Percentiles rank a stretch among this genome's conserved stretches.
These are phyloP conservation scores for Ylistrum balloti DNA, from an alignment of 1,140 invertebrate genomes.

Conservation along the genomic window DNA sequence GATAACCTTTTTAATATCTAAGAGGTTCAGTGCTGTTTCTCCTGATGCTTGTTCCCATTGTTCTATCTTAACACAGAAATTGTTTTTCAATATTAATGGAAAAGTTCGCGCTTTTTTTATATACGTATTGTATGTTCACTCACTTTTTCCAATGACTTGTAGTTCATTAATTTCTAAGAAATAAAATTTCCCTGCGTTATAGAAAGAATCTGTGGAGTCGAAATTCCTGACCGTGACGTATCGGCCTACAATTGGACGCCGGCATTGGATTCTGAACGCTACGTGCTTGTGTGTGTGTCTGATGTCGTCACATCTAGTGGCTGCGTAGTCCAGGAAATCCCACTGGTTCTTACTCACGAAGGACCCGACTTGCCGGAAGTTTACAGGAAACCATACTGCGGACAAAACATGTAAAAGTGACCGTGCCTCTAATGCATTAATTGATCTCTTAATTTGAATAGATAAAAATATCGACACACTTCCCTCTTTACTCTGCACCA, in stretches of 20 bases:
- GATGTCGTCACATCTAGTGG: constrained; percentile 53
- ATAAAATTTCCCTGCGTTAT: constrained; percentile 16
- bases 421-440: no score
- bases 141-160: constrained; percentile 47
- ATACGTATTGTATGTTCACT: background rate
- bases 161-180: constrained; percentile 46
- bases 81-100: no score
- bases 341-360: constrained; percentile 57
- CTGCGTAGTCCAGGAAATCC: constrained; percentile 58
- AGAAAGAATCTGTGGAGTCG: constrained; percentile 46
- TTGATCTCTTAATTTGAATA: no score
- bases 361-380: constrained; percentile 50
- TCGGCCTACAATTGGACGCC: constrained; percentile 51
- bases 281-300: constrained; percentile 28
- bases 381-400: constrained; percentile 55
- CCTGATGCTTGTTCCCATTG: no score
- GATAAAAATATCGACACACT: no score
- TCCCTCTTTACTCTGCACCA: no score
- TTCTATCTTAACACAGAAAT: no score
- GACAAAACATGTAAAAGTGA: no score
- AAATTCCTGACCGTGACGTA: constrained; percentile 56
- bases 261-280: constrained; percentile 53
- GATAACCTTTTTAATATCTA: no score
- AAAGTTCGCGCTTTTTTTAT: no score
- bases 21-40: no score